A percentile compares a stretch with the other conserved stretches of the same genome.
Conservation (phyloP, 2,113 vertebrate genomes). For the Hyperopisus bebe region DNA sequence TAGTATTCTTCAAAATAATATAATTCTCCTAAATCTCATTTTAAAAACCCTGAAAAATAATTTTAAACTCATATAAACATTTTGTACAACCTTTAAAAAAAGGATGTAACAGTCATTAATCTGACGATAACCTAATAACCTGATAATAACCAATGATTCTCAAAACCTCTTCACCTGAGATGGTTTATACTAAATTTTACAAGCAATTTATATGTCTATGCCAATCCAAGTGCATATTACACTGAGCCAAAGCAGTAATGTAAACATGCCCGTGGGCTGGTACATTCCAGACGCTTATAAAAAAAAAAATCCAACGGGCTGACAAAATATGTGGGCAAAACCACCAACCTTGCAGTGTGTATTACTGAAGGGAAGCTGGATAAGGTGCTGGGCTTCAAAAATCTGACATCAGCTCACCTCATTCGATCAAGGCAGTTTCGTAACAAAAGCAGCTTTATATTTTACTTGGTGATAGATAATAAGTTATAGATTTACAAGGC, state of each 20-base stretch:
- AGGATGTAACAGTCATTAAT: background rate
- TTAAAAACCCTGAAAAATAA: background rate
- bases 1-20: background rate
- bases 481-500: background rate
- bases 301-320: background rate
- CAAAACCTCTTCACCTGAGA: background rate
- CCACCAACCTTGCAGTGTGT: background rate
- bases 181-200: background rate
- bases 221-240: background rate
- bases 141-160: background rate
- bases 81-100: background rate
- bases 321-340: background rate
- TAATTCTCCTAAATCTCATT: background rate
- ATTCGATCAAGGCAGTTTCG: background rate
- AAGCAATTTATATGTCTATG: background rate
- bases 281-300: background rate
- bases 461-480: too few species aligned
- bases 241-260: background rate
- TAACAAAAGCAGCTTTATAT: background rate
- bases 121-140: background rate
- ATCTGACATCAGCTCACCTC: background rate
- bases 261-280: slow-evolving; percentile 9
- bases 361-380: background rate
- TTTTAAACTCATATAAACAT: background rate
- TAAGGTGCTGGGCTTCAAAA: background rate